A percentile compares a stretch with the other conserved stretches of the same genome.
Evolutionary conservation across 2,888 invertebrate genomes (phyloP).

Genomic region (Sicus ferrugineus): DNA sequence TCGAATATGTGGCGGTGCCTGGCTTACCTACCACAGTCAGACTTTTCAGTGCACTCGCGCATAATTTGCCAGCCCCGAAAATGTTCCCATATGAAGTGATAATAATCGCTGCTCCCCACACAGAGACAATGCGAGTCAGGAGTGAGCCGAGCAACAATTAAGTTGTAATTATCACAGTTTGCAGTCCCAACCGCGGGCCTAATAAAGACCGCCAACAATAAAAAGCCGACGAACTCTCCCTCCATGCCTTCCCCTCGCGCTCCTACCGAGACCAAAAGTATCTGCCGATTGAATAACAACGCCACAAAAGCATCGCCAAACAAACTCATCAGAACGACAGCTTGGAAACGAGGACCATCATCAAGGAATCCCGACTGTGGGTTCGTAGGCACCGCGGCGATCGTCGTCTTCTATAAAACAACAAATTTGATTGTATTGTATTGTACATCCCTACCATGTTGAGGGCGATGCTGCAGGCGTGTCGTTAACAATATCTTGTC

Average conservation of each 20-base stretch:
- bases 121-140: neutral
- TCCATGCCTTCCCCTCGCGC: no score
- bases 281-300: conserved; percentile 8
- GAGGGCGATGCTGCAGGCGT: conserved; percentile 27
- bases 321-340: conserved; percentile 26
- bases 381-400: neutral
- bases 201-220: neutral
- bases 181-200: conserved; percentile 39
- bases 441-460: conserved; percentile 3
- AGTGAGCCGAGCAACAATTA: conserved; percentile 38
- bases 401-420: neutral
- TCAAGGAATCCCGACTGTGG: neutral
- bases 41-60: neutral
- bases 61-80: conserved; percentile 16
- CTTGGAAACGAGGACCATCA: neutral
- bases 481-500: conserved; percentile 17
- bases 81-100: neutral
- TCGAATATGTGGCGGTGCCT: neutral
- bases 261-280: neutral
- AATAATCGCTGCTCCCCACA: neutral
- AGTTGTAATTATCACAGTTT: conserved; percentile 59
- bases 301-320: conserved; percentile 15
- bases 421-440: no score
- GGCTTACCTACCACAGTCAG: neutral
- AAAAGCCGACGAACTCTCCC: neutral